These are phyloP conservation scores for Nomada fucata DNA, from an alignment of 2,888 invertebrate species.

Conservation along the genomic window DNA sequence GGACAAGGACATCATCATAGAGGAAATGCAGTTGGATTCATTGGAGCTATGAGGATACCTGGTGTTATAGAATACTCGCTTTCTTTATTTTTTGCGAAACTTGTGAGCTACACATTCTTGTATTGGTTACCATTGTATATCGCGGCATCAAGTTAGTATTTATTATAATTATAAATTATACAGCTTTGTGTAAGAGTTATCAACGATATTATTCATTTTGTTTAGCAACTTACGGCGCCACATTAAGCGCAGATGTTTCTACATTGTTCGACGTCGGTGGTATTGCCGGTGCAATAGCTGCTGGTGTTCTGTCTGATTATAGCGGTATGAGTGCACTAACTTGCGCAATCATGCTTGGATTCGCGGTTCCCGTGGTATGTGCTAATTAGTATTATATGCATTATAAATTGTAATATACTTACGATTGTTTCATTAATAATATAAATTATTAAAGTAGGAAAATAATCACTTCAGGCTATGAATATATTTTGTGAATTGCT, in stretches of 20 bases:
- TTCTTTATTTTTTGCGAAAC: conserved; percentile 97
- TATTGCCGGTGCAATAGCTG: conserved; percentile 94
- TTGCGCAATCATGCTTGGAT: conserved; percentile 91
- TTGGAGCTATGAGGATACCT: conserved; percentile 92
- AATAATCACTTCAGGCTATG: neutral
- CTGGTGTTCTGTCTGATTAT: conserved; percentile 94
- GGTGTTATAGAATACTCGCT: conserved; percentile 97
- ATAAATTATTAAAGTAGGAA: neutral
- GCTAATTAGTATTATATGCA: neutral
- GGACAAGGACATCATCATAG: conserved; percentile 58
- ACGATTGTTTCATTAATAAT: neutral
- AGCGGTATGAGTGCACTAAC: conserved; percentile 94
- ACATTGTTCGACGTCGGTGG: conserved; percentile 96
- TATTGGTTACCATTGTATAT: conserved; percentile 98
- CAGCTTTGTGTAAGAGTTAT: neutral
- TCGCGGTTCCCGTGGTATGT: conserved; percentile 93
- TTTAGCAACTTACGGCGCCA: conserved; percentile 88
- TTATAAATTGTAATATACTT: neutral
- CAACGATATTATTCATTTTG: conserved; percentile 56
- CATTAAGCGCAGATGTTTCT: conserved; percentile 90
- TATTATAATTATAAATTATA: neutral
- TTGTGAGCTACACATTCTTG: conserved; percentile 98
- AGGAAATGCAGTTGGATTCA: conserved; percentile 90
- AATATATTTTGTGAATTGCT: neutral
- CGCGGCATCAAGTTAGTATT: conserved; percentile 90